These are phyloP conservation scores for Melanotaenia nigrans DNA, from an alignment of 2,797 vertebrate species.

Conservation along the genomic window DNA sequence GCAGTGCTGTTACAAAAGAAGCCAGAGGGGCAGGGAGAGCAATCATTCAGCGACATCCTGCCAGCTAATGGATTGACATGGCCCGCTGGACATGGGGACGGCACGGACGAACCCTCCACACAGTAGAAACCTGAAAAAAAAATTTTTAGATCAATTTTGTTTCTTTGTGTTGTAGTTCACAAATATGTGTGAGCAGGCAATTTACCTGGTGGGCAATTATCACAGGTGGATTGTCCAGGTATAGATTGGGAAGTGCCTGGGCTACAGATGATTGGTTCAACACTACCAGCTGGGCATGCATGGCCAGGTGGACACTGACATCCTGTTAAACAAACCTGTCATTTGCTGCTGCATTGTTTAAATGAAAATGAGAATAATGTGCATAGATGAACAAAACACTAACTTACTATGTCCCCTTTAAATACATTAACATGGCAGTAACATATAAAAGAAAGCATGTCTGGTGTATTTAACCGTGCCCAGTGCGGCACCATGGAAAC, in stretches of 20 bases:
- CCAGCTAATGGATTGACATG: conserved; percentile 65
- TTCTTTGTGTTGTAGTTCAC: neutral
- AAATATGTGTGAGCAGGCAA: conserved; percentile 4
- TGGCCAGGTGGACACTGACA: conserved; percentile 82
- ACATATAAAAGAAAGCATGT: conserved; percentile 6
- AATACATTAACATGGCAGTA: conserved; percentile 5
- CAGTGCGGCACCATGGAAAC: conserved; percentile 42
- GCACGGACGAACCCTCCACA: conserved; percentile 67
- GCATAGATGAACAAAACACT: neutral
- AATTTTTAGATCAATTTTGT: neutral
- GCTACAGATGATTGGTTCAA: conserved; percentile 80
- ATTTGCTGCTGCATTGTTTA: neutral
- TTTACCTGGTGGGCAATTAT: conserved; percentile 78
- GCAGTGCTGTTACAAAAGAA: conserved; percentile 81
- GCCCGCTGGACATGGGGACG: conserved; percentile 76
- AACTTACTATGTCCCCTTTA: neutral
- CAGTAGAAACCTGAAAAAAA: conserved; percentile 81
- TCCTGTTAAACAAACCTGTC: conserved; percentile 61
- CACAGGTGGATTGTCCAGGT: conserved; percentile 77
- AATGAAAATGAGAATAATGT: conserved; percentile 3
- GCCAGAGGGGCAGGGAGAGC: conserved; percentile 83
- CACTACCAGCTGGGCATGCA: conserved; percentile 76
- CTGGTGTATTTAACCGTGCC: conserved; percentile 16
- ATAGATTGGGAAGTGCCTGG: conserved; percentile 87
- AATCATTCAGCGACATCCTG: conserved; percentile 67